Evolutionary conservation across 2,888 invertebrate species (phyloP).

Genomic region (Eudasyphora cyanicolor): DNA sequence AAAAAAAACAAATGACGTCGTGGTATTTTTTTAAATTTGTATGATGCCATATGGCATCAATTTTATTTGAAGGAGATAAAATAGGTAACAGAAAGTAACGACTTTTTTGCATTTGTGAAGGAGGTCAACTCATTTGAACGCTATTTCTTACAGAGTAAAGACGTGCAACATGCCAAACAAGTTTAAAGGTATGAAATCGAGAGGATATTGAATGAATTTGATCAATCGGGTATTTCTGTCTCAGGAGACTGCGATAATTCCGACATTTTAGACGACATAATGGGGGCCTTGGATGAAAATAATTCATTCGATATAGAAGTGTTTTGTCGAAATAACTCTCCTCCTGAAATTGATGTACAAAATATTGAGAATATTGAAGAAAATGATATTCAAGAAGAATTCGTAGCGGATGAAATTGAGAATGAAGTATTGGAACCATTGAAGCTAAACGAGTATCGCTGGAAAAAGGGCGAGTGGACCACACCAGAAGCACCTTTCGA

Average conservation of each 20-base stretch:
- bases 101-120: no score
- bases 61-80: no score
- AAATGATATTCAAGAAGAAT: not conserved
- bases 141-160: no score
- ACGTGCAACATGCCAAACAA: no score
- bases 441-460: no score
- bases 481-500: not conserved
- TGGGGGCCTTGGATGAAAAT: slow-evolving; percentile 4
- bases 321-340: slow-evolving; percentile 24
- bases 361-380: slow-evolving; percentile 31
- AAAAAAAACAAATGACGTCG: no score
- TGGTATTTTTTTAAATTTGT: no score
- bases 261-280: slow-evolving; percentile 10
- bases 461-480: no score
- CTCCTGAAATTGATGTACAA: slow-evolving; percentile 25
- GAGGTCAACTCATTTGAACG: no score
- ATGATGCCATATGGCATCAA: no score
- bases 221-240: slow-evolving; percentile 31
- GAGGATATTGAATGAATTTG: slow-evolving; percentile 12
- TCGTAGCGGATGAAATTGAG: not conserved
- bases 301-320: slow-evolving; percentile 32
- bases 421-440: not conserved
- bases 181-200: slow-evolving; percentile 14
- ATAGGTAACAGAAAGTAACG: no score
- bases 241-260: slow-evolving; percentile 28